Base-by-base conservation (phyloP, 1,140 invertebrate genomes). In the Drosophila fuyamai region DNA sequence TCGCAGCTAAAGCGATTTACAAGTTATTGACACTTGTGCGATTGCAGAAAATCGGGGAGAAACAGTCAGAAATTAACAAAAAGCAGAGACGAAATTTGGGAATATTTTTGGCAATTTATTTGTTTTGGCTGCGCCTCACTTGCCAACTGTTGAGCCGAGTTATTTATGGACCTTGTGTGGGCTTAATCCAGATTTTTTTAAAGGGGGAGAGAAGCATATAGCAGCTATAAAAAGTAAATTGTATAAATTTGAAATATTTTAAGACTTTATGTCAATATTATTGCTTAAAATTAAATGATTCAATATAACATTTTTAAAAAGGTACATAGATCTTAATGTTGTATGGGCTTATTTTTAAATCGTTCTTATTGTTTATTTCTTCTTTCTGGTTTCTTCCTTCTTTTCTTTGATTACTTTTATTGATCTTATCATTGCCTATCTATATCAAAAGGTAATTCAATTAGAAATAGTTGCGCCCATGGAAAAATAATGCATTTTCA, bases 1-100 rank as follows among this genome's bases (percentile, higher is more conserved):
- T 51, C 13, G 44, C 16, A 65, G 50, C 50, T 7, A 6, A 36
- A 59, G 56, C 74, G 57, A 75, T 85, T 85, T 75, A 68, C 54
- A 81, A 85, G 82, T 85, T 85, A 85, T 86, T 85, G 82, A 85
- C 82, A 86, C 65, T 76, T 70, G 40, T 16, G 16, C n/a, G 36
- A 35, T 16, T 40, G 35, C 35, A 41, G 9, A 41, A 12, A 35
- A 57, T 27, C 23, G 27, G 14, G 35, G 56, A 48, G 51, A 50
- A 54, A 36, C 48, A 63, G 62, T 38, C n/a, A 56, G 8, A 40
- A 51, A 57, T 36, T 23, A 12, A 35, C 36, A 32, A 59, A 73
- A 51, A 50, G 1, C 43, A 13, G n/a, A 38, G 14, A 38, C 55
- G 35, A 36, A 38, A 54, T 29, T 54, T 44, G 12, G 1, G 27